Percentiles rank a stretch among this genome's conserved stretches.
These are phyloP conservation scores for Dicaeum eximium DNA, from an alignment of 2,113 vertebrate species.

Conservation along the genomic window DNA sequence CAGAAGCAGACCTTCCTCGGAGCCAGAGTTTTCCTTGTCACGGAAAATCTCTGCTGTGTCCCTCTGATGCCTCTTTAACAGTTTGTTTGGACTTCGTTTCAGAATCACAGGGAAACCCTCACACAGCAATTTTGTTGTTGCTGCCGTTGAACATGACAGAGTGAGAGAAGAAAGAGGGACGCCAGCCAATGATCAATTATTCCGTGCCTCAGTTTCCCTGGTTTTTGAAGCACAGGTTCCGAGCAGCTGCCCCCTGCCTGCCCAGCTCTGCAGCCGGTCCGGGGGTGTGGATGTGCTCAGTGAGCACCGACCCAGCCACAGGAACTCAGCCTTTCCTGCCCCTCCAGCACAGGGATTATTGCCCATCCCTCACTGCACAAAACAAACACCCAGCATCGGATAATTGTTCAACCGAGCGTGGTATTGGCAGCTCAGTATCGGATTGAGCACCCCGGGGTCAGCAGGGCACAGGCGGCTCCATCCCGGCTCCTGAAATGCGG, in stretches of 20 bases:
- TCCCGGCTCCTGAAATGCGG: background rate
- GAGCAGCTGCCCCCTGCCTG: too few relatives aligned
- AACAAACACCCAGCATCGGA: background rate
- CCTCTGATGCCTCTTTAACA: background rate
- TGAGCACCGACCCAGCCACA: accelerated
- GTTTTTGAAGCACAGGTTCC: accelerated
- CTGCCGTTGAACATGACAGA: background rate
- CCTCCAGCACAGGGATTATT: background rate
- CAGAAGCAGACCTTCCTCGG: background rate
- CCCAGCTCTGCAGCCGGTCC: too few relatives aligned
- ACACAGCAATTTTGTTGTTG: background rate
- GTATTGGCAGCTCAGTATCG: background rate
- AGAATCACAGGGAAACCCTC: background rate
- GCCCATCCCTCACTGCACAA: background rate
- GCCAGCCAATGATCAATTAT: background rate
- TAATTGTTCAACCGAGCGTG: background rate
- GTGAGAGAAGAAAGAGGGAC: background rate
- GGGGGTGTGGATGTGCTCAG: background rate
- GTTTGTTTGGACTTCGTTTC: background rate
- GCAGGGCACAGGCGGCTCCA: background rate
- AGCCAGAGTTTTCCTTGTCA: background rate
- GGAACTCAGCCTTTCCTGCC: too few relatives aligned
- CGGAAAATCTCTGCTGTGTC: background rate
- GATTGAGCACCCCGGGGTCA: background rate
- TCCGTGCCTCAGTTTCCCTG: background rate